phyloP scores from a whole-genome alignment of 2,888 invertebrate species.

The Sesia bembeciformis region DNA sequence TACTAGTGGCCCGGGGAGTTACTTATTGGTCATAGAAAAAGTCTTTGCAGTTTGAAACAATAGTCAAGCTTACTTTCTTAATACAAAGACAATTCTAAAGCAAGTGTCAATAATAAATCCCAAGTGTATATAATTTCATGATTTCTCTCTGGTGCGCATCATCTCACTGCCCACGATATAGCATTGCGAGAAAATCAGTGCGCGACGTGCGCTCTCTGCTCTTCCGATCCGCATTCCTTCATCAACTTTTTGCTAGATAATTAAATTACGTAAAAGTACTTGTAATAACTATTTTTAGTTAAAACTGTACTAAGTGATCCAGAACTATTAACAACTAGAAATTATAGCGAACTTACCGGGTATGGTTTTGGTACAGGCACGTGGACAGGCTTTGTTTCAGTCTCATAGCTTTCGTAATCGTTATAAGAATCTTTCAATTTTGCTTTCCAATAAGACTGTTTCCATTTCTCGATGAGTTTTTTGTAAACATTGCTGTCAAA shows the following conservation, averaged over 20 bases:
- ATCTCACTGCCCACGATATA: conserved; percentile 42
- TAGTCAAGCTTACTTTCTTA: too few relatives aligned
- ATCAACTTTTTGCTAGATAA: conserved; percentile 40
- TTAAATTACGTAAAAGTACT: conserved; percentile 23
- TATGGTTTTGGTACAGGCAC: conserved; percentile 59
- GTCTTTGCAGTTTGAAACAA: too few relatives aligned
- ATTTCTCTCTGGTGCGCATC: conserved; percentile 50
- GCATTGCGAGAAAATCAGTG: conserved; percentile 59
- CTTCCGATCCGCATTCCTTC: conserved; percentile 68
- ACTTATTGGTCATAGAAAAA: too few relatives aligned
- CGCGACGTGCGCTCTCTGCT: conserved; percentile 53
- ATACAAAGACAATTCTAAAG: too few relatives aligned
- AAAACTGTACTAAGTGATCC: conserved; percentile 6
- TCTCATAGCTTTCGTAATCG: conserved; percentile 40
- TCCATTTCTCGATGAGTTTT: conserved; percentile 56
- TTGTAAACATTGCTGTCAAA: conserved; percentile 50
- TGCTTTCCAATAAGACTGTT: conserved; percentile 53
- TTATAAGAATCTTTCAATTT: conserved; percentile 39
- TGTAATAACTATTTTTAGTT: conserved; percentile 1
- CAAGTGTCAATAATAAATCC: not conserved
- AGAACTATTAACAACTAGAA: conserved; percentile 6
- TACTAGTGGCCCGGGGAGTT: too few relatives aligned
- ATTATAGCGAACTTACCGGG: conserved; percentile 40
- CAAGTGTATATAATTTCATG: conserved; percentile 19
- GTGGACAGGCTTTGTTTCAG: conserved; percentile 49